These are phyloP conservation scores for Rhagoletis pomonella DNA, from an alignment of 1,140 invertebrate genomes.

Conservation along the genomic window DNA sequence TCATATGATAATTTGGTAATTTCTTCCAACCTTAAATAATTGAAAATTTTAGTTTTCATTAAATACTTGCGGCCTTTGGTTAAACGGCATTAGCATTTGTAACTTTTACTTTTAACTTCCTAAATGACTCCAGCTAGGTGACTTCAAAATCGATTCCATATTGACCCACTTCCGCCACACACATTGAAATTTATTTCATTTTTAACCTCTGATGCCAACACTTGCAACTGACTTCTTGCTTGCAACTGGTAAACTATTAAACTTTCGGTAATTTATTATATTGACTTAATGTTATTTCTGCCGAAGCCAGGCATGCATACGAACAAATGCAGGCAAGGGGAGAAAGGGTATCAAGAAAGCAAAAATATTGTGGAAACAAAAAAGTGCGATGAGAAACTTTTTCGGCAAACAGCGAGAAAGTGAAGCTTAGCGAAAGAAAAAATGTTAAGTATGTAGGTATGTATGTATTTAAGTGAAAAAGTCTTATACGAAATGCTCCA, in stretches of 20 bases:
- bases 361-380: neutral
- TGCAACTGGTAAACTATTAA: neutral
- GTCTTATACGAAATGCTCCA: neutral
- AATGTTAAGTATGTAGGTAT: neutral
- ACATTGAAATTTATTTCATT: slow-evolving; percentile 10
- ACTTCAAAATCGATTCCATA: neutral
- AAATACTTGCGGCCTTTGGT: too few relatives aligned
- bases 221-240: neutral
- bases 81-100: too few relatives aligned
- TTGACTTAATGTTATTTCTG: slow-evolving; percentile 18
- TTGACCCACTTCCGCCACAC: neutral
- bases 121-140: neutral
- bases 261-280: slow-evolving; percentile 46
- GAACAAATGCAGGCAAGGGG: neutral
- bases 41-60: too few relatives aligned
- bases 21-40: too few relatives aligned
- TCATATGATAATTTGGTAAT: too few relatives aligned
- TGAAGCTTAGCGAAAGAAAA: neutral
- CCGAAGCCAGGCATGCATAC: neutral
- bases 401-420: neutral
- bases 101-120: too few relatives aligned
- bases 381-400: neutral
- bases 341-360: neutral
- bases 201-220: slow-evolving; percentile 23
- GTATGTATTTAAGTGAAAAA: neutral